Evolutionary conservation across 2,888 invertebrate genomes (phyloP), one percentile per base, ranked within the genome.

Genomic region (Tanaodytes sp.): DNA sequence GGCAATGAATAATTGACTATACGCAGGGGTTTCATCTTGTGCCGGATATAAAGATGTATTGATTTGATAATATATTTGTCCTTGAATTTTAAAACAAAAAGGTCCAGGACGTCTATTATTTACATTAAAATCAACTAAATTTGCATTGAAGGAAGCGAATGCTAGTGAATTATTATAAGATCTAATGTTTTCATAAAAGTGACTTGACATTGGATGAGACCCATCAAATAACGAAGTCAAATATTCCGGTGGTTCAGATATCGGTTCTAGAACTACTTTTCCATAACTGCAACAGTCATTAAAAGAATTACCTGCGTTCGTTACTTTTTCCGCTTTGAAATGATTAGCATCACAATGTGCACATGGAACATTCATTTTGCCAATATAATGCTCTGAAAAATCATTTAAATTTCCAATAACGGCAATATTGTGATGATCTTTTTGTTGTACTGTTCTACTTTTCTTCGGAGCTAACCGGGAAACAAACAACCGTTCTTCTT

Each of bases 1-100:
- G 9, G 71, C 23, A 16, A 73, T 74, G 40, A 73, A 75, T 11
- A 73, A 67, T 58, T 74, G 73, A 9, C 74, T 68, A 40, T 59
- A 73, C 14, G 27, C 27, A 23, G 72, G 72, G 33, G n/a, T 30
- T 63, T 73, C 68, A 40, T 59, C 36, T n/a, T 48, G 19, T 14
- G 42, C 51, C 37, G 74, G 73, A 23, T 70, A 63, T 4, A 71
- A 62, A 14, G 57, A n/a, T n/a, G n/a, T n/a, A n/a, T n/a, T n/a
- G n/a, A n/a, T n/a, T n/a, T n/a, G n/a, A n/a, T n/a, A n/a, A n/a
- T n/a, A n/a, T n/a, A n/a, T n/a, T n/a, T n/a, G n/a, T n/a, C n/a
- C n/a, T n/a, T n/a, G n/a, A n/a, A 48, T 48, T 33, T 48, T 48
- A 30, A 48, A 48, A 19, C 33, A 48, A 33, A 40, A 52, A 31